phyloP scores from a whole-genome alignment of 2,888 invertebrate genomes.

The Metallyticus violacea region DNA sequence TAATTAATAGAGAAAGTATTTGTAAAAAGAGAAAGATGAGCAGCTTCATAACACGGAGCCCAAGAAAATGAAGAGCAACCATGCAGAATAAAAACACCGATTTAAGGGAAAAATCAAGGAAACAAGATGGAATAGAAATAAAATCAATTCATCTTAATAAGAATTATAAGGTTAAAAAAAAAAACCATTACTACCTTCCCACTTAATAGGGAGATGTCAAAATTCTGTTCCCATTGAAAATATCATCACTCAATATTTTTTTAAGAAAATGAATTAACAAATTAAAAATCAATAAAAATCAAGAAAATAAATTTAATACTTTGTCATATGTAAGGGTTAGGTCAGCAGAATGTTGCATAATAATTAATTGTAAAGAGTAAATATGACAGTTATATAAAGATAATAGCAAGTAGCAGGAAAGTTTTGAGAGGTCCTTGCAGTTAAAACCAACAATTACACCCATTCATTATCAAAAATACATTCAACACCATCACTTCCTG shows the following conservation, averaged over 20 bases:
- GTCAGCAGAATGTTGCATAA: not conserved
- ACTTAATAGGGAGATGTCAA: not conserved
- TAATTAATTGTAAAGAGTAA: not conserved
- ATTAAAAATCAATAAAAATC: not conserved
- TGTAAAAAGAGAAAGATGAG: conserved; percentile 8
- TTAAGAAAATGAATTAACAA: conserved; percentile 10
- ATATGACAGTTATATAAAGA: conserved; percentile 8
- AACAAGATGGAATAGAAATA: conserved; percentile 20
- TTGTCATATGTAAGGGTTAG: not conserved
- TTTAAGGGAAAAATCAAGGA: conserved; percentile 23
- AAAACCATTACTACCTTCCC: conserved; percentile 30
- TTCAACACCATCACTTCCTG: conserved; percentile 17
- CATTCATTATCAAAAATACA: conserved; percentile 27
- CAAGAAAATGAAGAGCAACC: not conserved
- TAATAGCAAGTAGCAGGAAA: conserved; percentile 41
- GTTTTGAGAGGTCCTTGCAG: conserved; percentile 51
- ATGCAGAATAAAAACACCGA: conserved; percentile 32
- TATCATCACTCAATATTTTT: conserved; percentile 5
- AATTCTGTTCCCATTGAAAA: not conserved
- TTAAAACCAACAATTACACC: conserved; percentile 26
- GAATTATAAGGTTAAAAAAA: not conserved
- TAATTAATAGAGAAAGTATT: conserved; percentile 31
- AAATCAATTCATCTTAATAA: not conserved
- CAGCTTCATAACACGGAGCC: not conserved
- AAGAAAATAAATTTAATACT: not conserved